Evolutionary conservation across 2,113 vertebrate genomes (phyloP).

Genomic region (Labeo catla): DNA sequence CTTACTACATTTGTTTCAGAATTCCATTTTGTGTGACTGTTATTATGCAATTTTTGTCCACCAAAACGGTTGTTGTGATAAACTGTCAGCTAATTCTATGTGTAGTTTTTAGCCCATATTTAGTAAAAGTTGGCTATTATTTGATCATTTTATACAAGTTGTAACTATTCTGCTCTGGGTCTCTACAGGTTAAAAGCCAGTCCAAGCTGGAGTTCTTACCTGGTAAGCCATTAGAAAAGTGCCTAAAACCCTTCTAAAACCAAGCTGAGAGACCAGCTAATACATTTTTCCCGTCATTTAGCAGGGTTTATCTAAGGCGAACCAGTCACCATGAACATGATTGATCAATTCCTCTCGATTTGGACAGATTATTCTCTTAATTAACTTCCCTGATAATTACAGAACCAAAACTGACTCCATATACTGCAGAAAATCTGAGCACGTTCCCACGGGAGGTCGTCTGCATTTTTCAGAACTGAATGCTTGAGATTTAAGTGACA

Average conservation of each 20-base stretch:
- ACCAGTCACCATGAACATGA: slow-evolving; percentile 13
- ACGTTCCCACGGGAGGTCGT: slow-evolving; percentile 25
- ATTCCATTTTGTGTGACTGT: neutral
- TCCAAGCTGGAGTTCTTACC: neutral
- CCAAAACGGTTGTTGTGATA: too few species aligned
- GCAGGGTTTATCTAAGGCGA: neutral
- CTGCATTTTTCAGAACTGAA: neutral
- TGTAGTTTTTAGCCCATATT: too few species aligned
- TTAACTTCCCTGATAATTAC: slow-evolving; percentile 24
- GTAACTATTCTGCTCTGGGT: neutral
- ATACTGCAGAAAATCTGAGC: slow-evolving; percentile 37
- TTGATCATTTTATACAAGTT: neutral
- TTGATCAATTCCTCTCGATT: slow-evolving; percentile 12
- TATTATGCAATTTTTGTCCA: neutral
- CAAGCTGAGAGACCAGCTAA: neutral
- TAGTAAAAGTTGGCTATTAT: neutral
- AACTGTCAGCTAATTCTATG: too few species aligned
- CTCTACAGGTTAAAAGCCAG: neutral
- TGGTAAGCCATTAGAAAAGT: neutral
- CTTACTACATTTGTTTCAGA: neutral
- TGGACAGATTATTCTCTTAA: slow-evolving; percentile 10
- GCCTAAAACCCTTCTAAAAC: neutral
- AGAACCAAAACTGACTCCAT: slow-evolving; percentile 12
- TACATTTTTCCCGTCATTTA: neutral
- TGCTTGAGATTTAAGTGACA: slow-evolving; percentile 41